Conservation (phyloP, 2,888 invertebrate genomes). For the Gymnocheta viridis region DNA sequence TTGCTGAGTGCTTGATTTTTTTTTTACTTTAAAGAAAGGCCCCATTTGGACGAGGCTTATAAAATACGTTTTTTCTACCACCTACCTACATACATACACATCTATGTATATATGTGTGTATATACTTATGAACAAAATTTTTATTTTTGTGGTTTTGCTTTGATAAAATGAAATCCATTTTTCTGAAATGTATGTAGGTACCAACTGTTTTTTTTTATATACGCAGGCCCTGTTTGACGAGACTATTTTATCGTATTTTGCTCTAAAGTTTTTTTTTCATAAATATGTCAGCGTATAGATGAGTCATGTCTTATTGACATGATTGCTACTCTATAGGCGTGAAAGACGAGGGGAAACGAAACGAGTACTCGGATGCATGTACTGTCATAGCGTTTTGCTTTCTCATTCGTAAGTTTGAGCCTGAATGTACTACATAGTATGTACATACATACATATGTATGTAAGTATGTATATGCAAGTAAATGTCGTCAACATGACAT, state of each 20-base stretch:
- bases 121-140: background rate
- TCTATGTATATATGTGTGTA: background rate
- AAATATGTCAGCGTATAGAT: too few species aligned
- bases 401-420: too few species aligned
- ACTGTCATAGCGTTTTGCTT: too few species aligned
- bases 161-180: background rate
- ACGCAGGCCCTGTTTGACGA: constrained; percentile 24
- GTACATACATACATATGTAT: too few species aligned
- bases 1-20: background rate
- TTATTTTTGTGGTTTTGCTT: background rate
- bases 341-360: too few species aligned
- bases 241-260: background rate
- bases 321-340: too few species aligned
- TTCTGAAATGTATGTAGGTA: background rate
- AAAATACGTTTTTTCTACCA: background rate
- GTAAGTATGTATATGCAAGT: too few species aligned
- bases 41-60: constrained; percentile 3
- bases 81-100: too few species aligned
- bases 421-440: too few species aligned
- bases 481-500: too few species aligned
- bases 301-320: too few species aligned
- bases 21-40: background rate
- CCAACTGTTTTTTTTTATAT: constrained; percentile 1
- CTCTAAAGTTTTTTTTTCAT: constrained; percentile 8
- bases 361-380: too few species aligned